Evolutionary conservation across 2,797 vertebrate species (phyloP).

Genomic region (Cossypha caffra): DNA sequence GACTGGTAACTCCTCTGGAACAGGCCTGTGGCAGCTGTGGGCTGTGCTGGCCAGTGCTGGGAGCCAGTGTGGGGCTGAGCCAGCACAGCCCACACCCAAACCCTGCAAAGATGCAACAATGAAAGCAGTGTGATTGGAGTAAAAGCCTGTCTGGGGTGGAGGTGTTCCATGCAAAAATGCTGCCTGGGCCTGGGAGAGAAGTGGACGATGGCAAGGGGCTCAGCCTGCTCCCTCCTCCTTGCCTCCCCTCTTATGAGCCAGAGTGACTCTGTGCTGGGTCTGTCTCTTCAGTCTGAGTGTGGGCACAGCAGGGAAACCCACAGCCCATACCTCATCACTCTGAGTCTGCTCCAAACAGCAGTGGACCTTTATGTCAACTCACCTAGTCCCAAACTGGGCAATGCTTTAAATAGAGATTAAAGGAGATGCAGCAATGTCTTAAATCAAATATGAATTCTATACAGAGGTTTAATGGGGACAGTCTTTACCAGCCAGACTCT

Average conservation of each 20-base stretch:
- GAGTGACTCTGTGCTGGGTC: not conserved
- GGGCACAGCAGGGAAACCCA: not conserved
- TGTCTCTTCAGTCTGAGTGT: accelerated
- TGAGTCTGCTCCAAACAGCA: not conserved
- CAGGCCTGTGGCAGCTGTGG: not conserved
- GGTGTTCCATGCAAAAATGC: not conserved
- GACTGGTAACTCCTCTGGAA: slow-evolving; percentile 32
- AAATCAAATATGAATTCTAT: not conserved
- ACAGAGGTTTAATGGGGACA: not conserved
- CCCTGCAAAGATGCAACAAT: not conserved
- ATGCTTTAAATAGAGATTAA: not conserved
- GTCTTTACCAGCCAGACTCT: not conserved
- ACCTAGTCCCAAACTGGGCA: not conserved
- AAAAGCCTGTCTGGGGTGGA: not conserved
- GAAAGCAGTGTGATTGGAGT: not conserved
- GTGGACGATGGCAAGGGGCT: accelerated
- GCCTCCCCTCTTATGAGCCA: not conserved
- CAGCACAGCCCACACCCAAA: accelerated
- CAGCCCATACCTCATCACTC: accelerated
- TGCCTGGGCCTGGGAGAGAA: not conserved
- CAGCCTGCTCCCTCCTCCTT: not conserved
- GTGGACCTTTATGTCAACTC: not conserved
- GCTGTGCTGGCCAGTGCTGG: accelerated
- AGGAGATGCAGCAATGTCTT: not conserved
- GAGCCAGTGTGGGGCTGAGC: not conserved